Evolutionary conservation across 2,797 vertebrate genomes (phyloP).

Genomic region (Gymnopithys bicolor): DNA sequence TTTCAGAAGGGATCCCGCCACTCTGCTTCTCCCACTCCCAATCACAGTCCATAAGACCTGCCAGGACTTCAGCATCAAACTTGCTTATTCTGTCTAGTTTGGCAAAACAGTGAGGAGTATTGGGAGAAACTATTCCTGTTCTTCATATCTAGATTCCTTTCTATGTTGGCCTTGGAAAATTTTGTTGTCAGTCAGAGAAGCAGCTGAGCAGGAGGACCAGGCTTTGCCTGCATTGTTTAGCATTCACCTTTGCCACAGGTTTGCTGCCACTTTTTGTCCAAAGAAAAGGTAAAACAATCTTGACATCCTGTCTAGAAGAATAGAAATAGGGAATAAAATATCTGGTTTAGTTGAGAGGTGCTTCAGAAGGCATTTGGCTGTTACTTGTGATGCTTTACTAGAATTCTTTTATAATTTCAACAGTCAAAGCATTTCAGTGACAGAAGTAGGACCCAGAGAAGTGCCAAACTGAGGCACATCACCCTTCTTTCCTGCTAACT

Average conservation of each 20-base stretch:
- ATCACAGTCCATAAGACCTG: no score
- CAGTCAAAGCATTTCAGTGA: background rate
- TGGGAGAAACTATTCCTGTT: background rate
- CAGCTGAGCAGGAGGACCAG: fast-evolving
- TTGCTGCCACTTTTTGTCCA: background rate
- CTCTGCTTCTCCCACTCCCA: background rate
- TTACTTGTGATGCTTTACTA: background rate
- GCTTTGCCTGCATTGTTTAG: background rate
- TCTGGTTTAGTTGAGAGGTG: background rate
- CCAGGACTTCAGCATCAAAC: background rate
- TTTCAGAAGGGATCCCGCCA: background rate
- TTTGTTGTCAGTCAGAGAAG: background rate
- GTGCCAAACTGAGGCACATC: background rate
- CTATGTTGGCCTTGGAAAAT: background rate
- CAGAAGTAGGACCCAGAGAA: background rate
- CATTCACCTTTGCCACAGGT: background rate
- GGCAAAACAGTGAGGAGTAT: background rate
- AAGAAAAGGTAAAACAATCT: background rate
- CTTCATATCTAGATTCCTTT: background rate
- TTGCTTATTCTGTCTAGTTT: background rate
- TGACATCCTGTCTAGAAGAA: background rate
- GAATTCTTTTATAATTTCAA: background rate
- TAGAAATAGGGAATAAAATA: background rate
- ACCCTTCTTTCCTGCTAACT: constrained; percentile 54
- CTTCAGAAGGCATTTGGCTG: constrained; percentile 7